phyloP scores from a whole-genome alignment of 2,797 vertebrate genomes.

The Lepilemur ruficaudatus region DNA sequence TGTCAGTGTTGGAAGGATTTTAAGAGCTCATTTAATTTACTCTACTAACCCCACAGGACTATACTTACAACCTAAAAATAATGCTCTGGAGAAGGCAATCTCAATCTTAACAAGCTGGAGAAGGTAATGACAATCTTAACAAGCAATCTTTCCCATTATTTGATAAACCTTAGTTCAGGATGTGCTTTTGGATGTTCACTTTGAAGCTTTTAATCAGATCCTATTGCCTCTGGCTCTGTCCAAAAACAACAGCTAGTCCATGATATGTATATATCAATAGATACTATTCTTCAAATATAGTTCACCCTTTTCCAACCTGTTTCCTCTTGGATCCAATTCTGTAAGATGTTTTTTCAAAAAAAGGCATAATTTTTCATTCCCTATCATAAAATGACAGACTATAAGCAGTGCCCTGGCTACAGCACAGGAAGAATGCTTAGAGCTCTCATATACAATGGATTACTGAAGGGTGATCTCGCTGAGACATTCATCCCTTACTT shows the following conservation, averaged over 20 bases:
- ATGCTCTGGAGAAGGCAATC: not conserved
- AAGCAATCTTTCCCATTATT: conserved; percentile 7
- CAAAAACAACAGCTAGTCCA: not conserved
- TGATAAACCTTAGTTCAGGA: not conserved
- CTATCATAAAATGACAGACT: not conserved
- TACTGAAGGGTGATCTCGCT: not conserved
- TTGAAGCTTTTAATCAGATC: not conserved
- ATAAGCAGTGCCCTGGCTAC: not conserved
- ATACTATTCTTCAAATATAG: not conserved
- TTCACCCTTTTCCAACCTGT: not conserved
- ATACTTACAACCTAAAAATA: not conserved
- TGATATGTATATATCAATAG: not conserved
- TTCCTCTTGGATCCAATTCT: conserved; percentile 9
- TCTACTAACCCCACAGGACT: not conserved
- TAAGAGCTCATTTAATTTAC: not conserved
- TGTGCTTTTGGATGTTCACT: not conserved
- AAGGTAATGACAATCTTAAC: not conserved
- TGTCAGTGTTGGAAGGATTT: not conserved
- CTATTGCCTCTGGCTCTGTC: not conserved
- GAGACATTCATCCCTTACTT: not conserved
- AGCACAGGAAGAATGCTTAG: not conserved
- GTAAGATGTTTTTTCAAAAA: not conserved
- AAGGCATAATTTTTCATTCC: not conserved
- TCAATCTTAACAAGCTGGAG: not conserved
- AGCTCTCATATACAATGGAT: not conserved